phyloP scores from a whole-genome alignment of 2,113 vertebrate species.

The Epinephelus cyanopodus region DNA sequence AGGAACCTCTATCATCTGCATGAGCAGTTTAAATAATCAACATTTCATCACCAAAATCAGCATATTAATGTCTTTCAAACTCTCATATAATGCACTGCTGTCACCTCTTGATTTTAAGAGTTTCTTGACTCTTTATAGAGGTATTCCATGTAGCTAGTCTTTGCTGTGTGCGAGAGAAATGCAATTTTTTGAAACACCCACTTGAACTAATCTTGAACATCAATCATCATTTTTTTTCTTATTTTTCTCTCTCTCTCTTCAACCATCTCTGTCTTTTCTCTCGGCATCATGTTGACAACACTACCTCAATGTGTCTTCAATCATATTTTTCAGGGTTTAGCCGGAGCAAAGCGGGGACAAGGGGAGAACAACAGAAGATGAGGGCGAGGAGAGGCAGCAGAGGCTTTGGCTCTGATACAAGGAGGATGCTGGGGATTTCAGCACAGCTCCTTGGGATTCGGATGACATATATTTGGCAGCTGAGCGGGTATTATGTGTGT shows the following conservation, averaged over 20 bases:
- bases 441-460: constrained; percentile 53
- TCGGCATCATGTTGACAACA: background rate
- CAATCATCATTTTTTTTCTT: background rate
- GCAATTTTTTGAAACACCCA: background rate
- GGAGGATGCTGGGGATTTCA: constrained; percentile 58
- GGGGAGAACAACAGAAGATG: constrained; percentile 2
- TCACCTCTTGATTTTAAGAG: background rate
- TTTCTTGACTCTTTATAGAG: background rate
- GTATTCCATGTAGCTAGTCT: background rate
- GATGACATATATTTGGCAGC: constrained; percentile 56
- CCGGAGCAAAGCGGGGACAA: constrained; percentile 15
- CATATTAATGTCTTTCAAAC: background rate
- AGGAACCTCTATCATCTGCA: background rate
- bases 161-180: background rate
- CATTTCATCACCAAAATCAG: background rate
- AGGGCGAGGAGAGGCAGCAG: constrained; percentile 5
- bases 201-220: background rate
- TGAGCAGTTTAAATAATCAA: background rate
- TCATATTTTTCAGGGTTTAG: constrained; percentile 24
- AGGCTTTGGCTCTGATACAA: constrained; percentile 42
- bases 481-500: constrained; percentile 22
- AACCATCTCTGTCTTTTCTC: background rate
- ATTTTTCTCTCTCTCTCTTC: background rate
- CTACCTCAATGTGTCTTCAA: background rate
- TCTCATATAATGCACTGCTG: background rate